Percentiles rank a stretch among this genome's conserved stretches.
phyloP scores from a whole-genome alignment of 2,888 invertebrate species.

The Exephanes ischioxanthus region DNA sequence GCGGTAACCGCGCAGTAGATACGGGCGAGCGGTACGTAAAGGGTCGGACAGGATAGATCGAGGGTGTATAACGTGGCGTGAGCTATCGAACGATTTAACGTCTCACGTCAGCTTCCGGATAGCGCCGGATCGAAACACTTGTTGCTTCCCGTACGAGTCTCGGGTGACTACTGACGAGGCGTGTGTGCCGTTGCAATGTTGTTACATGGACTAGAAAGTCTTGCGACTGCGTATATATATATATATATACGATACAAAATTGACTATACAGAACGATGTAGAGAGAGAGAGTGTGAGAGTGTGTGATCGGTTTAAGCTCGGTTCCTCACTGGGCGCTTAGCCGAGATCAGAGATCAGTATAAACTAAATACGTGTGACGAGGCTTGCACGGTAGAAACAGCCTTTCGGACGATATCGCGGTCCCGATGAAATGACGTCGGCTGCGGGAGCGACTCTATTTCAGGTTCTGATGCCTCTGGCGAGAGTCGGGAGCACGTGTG shows the following conservation, averaged over 20 bases:
- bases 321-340: slow-evolving; percentile 36
- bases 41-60: slow-evolving; percentile 17
- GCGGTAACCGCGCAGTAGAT: background rate
- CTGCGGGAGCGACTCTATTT: slow-evolving; percentile 40
- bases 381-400: slow-evolving; percentile 12
- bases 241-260: background rate
- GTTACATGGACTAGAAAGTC: slow-evolving; percentile 22
- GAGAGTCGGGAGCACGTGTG: slow-evolving; percentile 24
- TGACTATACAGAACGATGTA: background rate
- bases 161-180: slow-evolving; percentile 37
- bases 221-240: slow-evolving; percentile 5
- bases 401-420: slow-evolving; percentile 15
- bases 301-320: slow-evolving; percentile 11
- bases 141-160: slow-evolving; percentile 62
- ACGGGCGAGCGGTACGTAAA: background rate
- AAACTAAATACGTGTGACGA: slow-evolving; percentile 34
- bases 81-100: slow-evolving; percentile 49
- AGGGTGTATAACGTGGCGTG: slow-evolving; percentile 12
- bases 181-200: slow-evolving; percentile 17
- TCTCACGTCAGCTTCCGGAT: slow-evolving; percentile 11
- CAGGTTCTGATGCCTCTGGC: slow-evolving; percentile 24
- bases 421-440: slow-evolving; percentile 33
- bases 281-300: background rate
- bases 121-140: slow-evolving; percentile 56
- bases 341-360: slow-evolving; percentile 43